Percentiles rank a stretch among this genome's conserved stretches.
These are phyloP conservation scores for Stenurella melanura DNA, from an alignment of 2,888 invertebrate genomes.

Conservation along the genomic window DNA sequence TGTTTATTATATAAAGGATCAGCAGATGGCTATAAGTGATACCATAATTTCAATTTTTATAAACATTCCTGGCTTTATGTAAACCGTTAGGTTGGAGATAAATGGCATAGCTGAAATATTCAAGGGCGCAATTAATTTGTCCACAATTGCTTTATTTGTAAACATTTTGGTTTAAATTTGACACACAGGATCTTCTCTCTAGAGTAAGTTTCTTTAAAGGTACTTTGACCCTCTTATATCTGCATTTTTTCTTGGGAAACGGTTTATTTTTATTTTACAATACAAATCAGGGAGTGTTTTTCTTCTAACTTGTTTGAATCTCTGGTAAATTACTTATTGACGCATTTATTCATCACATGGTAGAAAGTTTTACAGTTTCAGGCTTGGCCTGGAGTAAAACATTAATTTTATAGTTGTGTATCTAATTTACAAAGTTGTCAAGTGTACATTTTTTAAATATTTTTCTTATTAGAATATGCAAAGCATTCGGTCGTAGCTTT, in stretches of 20 bases:
- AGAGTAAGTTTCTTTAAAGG: conserved; percentile 37
- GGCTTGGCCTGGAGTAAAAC: background rate
- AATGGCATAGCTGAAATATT: conserved; percentile 38
- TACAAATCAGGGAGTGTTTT: background rate
- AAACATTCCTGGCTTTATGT: conserved; percentile 30
- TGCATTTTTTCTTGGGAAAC: conserved; percentile 18
- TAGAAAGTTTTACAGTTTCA: conserved; percentile 1
- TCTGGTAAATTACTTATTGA: background rate
- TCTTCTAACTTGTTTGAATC: background rate
- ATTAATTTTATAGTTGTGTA: background rate
- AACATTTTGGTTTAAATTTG: conserved; percentile 26
- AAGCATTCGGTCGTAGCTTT: too few relatives aligned
- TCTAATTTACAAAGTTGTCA: background rate
- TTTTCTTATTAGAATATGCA: too few relatives aligned
- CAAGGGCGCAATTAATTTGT: conserved; percentile 41
- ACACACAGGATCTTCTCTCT: background rate
- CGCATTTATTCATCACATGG: background rate
- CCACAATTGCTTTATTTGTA: conserved; percentile 35
- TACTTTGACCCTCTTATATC: conserved; percentile 43
- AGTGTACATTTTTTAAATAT: background rate
- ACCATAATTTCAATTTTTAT: conserved; percentile 29
- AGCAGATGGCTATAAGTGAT: conserved; percentile 41
- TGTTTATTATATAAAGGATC: conserved; percentile 31
- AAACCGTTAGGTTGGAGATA: conserved; percentile 24
- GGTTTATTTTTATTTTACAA: conserved; percentile 9